Evolutionary conservation across 1,140 invertebrate genomes (phyloP), one percentile per base, ranked within the genome.

Genomic region (Drosophila serrata): DNA sequence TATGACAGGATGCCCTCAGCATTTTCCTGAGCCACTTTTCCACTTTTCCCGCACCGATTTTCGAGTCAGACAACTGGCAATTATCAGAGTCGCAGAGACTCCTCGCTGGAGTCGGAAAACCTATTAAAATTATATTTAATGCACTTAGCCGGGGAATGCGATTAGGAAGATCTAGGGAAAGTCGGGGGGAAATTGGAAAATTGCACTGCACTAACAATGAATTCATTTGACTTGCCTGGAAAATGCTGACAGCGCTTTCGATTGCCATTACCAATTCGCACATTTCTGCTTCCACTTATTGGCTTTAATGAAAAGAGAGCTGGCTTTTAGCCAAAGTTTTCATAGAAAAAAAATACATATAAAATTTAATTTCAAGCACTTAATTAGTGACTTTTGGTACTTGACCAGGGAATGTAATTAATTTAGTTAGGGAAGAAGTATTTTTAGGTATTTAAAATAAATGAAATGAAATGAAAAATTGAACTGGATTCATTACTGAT

Each of bases 101-200:
- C 49, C 13, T 4, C 24, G 13, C 9, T n/a, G 29, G 19, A 56
- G 37, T 9, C 8, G 6, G 35, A 65, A 65, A 65, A 65, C 56
- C 48, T 56, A 79, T 74, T 74, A 74, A 61, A 79, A 67, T 74
- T 67, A 60, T 37, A 67, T 40, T 39, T 60, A 79, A 79, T 79
- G 76, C 76, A 65, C 37, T 81, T 64, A 49, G 51, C 61, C 39
- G 40, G 45, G 31, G 39, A 63, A 58, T 43, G 56, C 60, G 57
- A 58, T 74, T 79, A 78, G 67, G 19, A 12, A 22, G 37, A 29
- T 39, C 39, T 12, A 33, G 17, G 31, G 27, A 58, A 35, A 39
- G 37, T 35, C 12, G 12, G 19, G 11, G 11, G 39, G 43, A 43
- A 53, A 58, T 70, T 27, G 68, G 19, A 27, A 69, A 69, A 49